phyloP scores from a whole-genome alignment of 1,140 invertebrate species.

The Listronotus bonariensis region DNA sequence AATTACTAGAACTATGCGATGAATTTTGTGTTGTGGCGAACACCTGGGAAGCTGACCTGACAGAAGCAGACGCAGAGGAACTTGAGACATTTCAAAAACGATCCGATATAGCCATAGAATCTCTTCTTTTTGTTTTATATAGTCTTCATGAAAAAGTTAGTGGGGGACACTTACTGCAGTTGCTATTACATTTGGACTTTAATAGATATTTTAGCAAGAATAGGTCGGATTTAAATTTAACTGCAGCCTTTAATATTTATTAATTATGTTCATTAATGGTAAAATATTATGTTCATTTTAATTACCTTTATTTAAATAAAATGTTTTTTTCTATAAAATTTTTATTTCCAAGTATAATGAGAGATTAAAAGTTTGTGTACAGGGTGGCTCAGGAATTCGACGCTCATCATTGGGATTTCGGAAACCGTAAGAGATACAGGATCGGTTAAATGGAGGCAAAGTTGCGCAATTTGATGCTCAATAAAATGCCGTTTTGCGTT shows the following conservation, averaged over 20 bases:
- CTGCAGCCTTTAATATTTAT: constrained; percentile 18
- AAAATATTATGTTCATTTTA: too few relatives aligned
- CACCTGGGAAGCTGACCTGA: constrained; percentile 57
- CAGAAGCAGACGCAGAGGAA: constrained; percentile 55
- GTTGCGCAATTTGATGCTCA: too few relatives aligned
- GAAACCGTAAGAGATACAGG: too few relatives aligned
- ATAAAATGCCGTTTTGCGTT: too few relatives aligned
- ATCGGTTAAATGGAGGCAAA: too few relatives aligned
- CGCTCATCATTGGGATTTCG: too few relatives aligned
- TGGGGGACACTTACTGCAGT: constrained; percentile 69
- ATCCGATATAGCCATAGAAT: constrained; percentile 63
- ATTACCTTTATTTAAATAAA: too few relatives aligned
- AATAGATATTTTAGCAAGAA: constrained; percentile 73
- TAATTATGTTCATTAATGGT: constrained; percentile 2
- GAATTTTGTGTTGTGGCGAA: constrained; percentile 61
- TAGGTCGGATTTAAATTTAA: constrained; percentile 42
- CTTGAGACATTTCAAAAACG: constrained; percentile 54
- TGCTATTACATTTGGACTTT: constrained; percentile 74
- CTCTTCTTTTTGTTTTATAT: constrained; percentile 65
- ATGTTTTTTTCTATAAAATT: too few relatives aligned
- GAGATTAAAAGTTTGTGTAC: too few relatives aligned
- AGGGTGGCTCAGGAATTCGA: too few relatives aligned
- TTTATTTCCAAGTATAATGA: too few relatives aligned
- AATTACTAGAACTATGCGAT: constrained; percentile 61
- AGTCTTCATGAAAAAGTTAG: constrained; percentile 66